Percentiles rank a stretch among this genome's conserved stretches.
These are phyloP conservation scores for rabbit (Oryctolagus cuniculus) DNA, from an alignment of 2,113 vertebrate genomes.

Conservation along the genomic window DNA sequence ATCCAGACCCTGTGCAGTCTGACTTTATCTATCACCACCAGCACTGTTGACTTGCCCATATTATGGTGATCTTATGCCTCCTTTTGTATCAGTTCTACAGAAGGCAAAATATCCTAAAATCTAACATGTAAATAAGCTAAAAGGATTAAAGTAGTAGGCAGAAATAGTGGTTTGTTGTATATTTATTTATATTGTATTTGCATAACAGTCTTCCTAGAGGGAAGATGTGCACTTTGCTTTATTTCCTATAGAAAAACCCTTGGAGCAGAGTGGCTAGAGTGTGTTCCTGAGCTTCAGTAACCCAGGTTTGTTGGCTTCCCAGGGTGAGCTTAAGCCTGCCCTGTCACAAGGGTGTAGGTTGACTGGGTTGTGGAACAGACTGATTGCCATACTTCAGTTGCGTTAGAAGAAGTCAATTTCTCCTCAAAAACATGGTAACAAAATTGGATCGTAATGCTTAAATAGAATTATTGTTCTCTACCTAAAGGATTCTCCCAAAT, in stretches of 20 bases:
- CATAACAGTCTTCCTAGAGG: neutral
- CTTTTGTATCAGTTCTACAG: slow-evolving; percentile 3
- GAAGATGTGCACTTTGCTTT: neutral
- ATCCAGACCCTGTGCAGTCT: neutral
- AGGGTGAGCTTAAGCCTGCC: neutral
- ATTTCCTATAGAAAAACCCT: neutral
- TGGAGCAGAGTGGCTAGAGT: neutral
- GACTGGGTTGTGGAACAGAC: neutral
- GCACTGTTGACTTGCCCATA: neutral
- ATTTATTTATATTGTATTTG: slow-evolving; percentile 16
- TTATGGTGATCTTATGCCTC: neutral
- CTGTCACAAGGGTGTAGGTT: neutral
- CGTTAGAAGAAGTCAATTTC: neutral
- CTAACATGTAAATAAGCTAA: neutral
- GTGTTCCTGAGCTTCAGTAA: neutral
- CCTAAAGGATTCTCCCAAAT: slow-evolving; percentile 9
- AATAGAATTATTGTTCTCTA: slow-evolving; percentile 35
- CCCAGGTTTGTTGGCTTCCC: neutral
- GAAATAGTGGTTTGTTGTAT: neutral
- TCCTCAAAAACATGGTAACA: neutral
- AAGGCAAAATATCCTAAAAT: neutral
- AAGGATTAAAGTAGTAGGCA: neutral
- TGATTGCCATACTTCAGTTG: neutral
- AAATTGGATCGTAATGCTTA: slow-evolving; percentile 26
- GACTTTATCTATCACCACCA: neutral